A percentile compares a stretch with the other conserved stretches of the same genome.
These are phyloP conservation scores for Chloropsis hardwickii DNA, from an alignment of 2,113 vertebrate genomes.

Conservation along the genomic window DNA sequence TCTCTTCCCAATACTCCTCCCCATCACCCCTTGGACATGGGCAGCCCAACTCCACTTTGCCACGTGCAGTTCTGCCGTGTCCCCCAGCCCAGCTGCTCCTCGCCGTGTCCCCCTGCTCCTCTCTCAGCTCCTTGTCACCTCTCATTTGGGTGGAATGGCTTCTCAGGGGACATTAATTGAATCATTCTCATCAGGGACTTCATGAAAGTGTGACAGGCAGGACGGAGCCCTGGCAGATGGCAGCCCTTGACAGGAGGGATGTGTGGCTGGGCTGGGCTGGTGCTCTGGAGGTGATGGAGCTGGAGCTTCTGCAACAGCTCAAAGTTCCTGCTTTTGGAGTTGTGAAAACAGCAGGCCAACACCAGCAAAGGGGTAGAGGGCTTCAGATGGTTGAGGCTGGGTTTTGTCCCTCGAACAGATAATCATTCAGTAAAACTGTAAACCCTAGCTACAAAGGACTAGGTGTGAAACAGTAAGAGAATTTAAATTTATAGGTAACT, in stretches of 20 bases:
- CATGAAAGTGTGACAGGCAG: not conserved
- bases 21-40: accelerated
- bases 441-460: not conserved
- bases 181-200: not conserved
- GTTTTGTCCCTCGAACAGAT: not conserved
- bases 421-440: not conserved
- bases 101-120: not conserved
- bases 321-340: not conserved
- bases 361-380: not conserved
- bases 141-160: not conserved
- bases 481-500: not conserved
- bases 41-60: not conserved
- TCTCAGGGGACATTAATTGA: not conserved
- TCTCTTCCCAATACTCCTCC: not conserved
- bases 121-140: slow-evolving; percentile 10
- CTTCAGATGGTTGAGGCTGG: not conserved
- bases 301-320: not conserved
- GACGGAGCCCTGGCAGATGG: not conserved
- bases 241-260: not conserved
- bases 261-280: not conserved
- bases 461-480: not conserved
- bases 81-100: not conserved
- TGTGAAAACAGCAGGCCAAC: not conserved
- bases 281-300: accelerated
- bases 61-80: accelerated